Percentiles rank a stretch among this genome's conserved stretches.
phyloP scores from a whole-genome alignment of 2,113 vertebrate genomes.

The Bos javanicus region DNA sequence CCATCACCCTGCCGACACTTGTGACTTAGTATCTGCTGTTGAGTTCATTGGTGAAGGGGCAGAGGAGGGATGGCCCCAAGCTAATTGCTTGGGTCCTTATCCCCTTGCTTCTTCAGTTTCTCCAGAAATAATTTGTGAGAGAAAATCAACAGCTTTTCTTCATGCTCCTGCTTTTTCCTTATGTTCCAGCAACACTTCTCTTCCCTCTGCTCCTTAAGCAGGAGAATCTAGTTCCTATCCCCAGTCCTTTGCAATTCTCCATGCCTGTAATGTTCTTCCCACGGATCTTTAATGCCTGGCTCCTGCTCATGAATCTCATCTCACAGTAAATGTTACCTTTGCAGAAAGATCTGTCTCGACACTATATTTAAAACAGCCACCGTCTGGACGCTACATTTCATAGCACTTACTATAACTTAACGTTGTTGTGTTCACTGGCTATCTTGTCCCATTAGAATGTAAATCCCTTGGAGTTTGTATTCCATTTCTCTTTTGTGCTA shows the following conservation, averaged over 20 bases:
- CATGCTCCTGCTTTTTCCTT: neutral
- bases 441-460: neutral
- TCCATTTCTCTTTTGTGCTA: neutral
- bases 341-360: neutral
- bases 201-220: neutral
- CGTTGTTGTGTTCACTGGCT: neutral
- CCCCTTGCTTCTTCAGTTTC: neutral
- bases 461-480: neutral
- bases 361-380: neutral
- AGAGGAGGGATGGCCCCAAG: neutral
- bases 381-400: neutral
- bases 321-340: neutral
- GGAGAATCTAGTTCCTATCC: neutral
- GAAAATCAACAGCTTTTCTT: neutral
- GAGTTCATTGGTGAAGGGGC: neutral
- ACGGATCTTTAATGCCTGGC: neutral
- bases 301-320: neutral
- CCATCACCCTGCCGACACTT: neutral
- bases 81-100: neutral
- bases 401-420: neutral
- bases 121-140: neutral
- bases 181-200: neutral
- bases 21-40: constrained; percentile 9
- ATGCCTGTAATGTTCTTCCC: neutral
- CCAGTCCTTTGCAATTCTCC: neutral